Percentiles rank a stretch among this genome's conserved stretches.
Evolutionary conservation across 1,140 invertebrate species (phyloP).

Genomic region (Nebria ingens): DNA sequence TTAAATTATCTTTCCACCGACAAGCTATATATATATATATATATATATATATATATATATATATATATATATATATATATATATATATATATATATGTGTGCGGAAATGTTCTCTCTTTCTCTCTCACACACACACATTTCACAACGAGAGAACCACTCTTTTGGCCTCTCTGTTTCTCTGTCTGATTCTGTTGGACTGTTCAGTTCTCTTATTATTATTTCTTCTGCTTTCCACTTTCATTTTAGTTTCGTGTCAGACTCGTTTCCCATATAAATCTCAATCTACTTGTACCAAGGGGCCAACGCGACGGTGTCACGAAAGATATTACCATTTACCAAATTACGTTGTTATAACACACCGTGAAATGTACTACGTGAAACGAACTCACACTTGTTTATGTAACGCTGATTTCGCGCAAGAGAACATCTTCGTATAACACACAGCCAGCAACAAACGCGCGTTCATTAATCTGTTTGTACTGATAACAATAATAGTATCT

Average conservation of each 20-base stretch:
- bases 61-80: no score
- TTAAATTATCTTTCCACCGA: slow-evolving; percentile 2
- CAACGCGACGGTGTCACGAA: not conserved
- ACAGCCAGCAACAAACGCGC: not conserved
- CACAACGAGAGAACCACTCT: no score
- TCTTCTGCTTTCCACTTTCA: slow-evolving; percentile 5
- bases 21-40: no score
- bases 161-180: no score
- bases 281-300: slow-evolving; percentile 2
- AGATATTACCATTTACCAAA: slow-evolving; percentile 8
- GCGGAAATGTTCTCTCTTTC: not conserved
- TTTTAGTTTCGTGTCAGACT: not conserved
- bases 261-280: slow-evolving; percentile 8
- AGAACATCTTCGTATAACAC: no score
- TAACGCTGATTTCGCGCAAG: not conserved
- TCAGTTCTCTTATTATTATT: not conserved
- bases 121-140: no score
- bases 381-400: slow-evolving; percentile 2
- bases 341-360: slow-evolving; percentile 9
- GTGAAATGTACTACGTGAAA: slow-evolving; percentile 8
- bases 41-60: no score
- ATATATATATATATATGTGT: not conserved
- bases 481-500: slow-evolving; percentile 1
- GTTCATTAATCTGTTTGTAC: slow-evolving; percentile 2
- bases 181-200: not conserved